A percentile compares a stretch with the other conserved stretches of the same genome.
Evolutionary conservation across 1,140 invertebrate genomes (phyloP).

Genomic region (Helicoverpa armigera): DNA sequence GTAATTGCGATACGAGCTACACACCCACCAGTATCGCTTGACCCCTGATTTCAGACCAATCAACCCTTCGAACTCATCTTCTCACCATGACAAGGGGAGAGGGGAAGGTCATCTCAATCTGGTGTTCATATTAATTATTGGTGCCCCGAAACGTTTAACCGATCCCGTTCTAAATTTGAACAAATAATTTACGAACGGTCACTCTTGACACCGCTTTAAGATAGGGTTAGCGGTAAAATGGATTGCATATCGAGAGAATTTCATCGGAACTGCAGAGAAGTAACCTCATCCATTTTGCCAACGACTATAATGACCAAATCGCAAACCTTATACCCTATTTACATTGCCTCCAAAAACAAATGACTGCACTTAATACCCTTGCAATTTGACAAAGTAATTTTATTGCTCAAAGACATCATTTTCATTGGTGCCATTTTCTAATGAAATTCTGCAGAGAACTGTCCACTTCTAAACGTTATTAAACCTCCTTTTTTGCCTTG

Average conservation of each 20-base stretch:
- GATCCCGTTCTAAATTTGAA: constrained; percentile 84
- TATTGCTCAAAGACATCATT: too few species aligned
- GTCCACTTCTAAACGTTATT: too few species aligned
- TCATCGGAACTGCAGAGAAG: background rate
- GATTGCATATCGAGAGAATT: background rate
- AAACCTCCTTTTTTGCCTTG: too few species aligned
- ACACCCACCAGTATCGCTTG: constrained; percentile 61
- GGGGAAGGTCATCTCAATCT: constrained; percentile 59
- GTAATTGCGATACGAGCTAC: constrained; percentile 72
- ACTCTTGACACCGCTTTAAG: constrained; percentile 72
- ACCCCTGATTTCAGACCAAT: constrained; percentile 51
- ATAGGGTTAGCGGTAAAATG: constrained; percentile 66
- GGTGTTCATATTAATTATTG: constrained; percentile 81
- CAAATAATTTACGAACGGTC: constrained; percentile 85
- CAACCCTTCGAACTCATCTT: background rate
- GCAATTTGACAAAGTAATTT: too few species aligned
- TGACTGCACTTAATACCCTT: too few species aligned
- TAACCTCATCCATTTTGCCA: background rate
- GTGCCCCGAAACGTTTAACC: constrained; percentile 82
- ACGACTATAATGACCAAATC: background rate
- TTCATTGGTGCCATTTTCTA: too few species aligned
- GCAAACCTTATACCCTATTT: too few species aligned
- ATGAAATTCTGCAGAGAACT: too few species aligned
- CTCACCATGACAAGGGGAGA: background rate
- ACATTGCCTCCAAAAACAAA: too few species aligned